Percentiles rank a stretch among this genome's conserved stretches.
phyloP scores from a whole-genome alignment of 2,113 vertebrate genomes.

The Physeter macrocephalus region DNA sequence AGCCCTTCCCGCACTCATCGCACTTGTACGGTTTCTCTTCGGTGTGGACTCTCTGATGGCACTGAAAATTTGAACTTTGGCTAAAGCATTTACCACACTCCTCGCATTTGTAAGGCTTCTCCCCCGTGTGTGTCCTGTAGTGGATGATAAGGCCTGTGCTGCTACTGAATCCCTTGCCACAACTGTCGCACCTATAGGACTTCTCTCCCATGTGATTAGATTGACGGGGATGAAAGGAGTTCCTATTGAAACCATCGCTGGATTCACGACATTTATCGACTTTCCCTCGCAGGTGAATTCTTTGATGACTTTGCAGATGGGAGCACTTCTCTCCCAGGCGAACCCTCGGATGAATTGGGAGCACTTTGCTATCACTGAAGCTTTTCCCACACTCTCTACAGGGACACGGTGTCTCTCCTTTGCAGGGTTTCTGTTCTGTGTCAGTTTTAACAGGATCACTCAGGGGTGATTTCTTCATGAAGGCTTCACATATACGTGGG shows the following conservation, averaged over 20 bases:
- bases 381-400: not conserved
- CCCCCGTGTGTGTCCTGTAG: constrained; percentile 60
- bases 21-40: constrained; percentile 70
- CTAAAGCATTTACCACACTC: constrained; percentile 71
- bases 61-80: constrained; percentile 54
- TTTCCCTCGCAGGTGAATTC: not conserved
- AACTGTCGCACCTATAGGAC: constrained; percentile 46
- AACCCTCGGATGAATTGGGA: not conserved
- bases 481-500: not conserved
- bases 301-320: constrained; percentile 1
- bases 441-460: not conserved
- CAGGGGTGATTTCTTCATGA: not conserved
- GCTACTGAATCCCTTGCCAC: constrained; percentile 48
- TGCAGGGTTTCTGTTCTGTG: not conserved
- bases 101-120: constrained; percentile 58
- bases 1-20: constrained; percentile 68
- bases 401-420: not conserved
- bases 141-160: constrained; percentile 59
- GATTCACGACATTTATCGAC: not conserved
- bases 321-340: not conserved
- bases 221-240: not conserved
- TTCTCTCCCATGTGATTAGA: constrained; percentile 29
- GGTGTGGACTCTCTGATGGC: constrained; percentile 68
- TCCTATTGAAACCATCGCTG: not conserved
- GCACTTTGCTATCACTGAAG: not conserved